A percentile compares a stretch with the other conserved stretches of the same genome.
Evolutionary conservation across 2,113 vertebrate species (phyloP).

Genomic region (Promerops cafer): DNA sequence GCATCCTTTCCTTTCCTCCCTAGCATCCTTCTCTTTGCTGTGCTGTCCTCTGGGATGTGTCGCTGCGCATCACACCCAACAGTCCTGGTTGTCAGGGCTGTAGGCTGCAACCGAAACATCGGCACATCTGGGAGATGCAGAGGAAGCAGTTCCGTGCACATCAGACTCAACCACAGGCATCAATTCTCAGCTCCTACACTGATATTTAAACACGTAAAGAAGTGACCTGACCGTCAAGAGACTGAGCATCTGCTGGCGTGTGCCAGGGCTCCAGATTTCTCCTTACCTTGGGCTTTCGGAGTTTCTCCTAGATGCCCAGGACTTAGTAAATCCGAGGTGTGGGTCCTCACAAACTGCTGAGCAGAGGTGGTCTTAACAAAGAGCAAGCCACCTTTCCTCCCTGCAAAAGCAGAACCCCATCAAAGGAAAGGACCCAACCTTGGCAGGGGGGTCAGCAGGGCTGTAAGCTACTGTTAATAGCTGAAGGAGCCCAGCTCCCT

Average conservation of each 20-base stretch:
- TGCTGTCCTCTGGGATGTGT: neutral
- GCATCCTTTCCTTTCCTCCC: neutral
- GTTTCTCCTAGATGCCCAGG: neutral
- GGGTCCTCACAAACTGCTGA: neutral
- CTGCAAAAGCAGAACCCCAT: neutral
- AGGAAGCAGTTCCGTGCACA: neutral
- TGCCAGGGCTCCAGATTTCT: neutral
- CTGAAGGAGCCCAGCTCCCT: slow-evolving; percentile 36
- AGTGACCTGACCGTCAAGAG: neutral
- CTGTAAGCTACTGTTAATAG: slow-evolving; percentile 47
- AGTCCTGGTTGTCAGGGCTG: neutral
- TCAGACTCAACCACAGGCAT: neutral
- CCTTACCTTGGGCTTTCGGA: neutral
- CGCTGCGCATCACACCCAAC: neutral
- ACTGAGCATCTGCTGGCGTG: neutral
- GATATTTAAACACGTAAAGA: neutral
- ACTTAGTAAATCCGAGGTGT: neutral
- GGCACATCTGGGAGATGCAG: neutral
- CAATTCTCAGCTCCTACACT: neutral
- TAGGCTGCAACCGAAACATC: neutral
- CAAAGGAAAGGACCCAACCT: slow-evolving; percentile 15
- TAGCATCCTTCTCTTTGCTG: neutral
- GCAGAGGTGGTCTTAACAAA: neutral
- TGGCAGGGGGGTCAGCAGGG: slow-evolving; percentile 2
- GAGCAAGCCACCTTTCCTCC: neutral